Evolutionary conservation across 2,113 vertebrate genomes (phyloP), one percentile per base, ranked within the genome.

Genomic region (Myiozetetes cayanensis): DNA sequence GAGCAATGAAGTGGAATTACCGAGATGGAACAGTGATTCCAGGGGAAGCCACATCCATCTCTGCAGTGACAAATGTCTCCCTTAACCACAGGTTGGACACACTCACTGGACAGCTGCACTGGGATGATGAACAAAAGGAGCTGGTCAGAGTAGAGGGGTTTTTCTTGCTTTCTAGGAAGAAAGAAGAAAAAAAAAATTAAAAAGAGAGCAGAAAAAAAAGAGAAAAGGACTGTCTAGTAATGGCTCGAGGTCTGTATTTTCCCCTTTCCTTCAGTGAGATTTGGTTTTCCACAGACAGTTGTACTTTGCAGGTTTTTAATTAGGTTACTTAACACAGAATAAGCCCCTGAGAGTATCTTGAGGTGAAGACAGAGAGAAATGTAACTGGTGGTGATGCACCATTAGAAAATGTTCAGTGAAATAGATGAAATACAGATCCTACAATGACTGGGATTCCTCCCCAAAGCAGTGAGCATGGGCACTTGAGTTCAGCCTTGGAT

Each of bases 21-120:
- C 4, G 6, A 14, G 75, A 7, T 35, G 66, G 72, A 59, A 28
- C 44, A 39, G 82, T 0, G 0, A 23, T 88, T 41, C 24, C 53
- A 22, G 35, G 0, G 2, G 39, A 23, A 70, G 41, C 44, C 43
- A 6, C 68, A 28, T 39, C 86, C 35, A 2, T 6, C 44, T 22
- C 1, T 9, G 33, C 20, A 2, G 52, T 37, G 56, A 49, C 10
- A 65, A 27, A 65, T 20, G 39, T 41, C 25, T 61, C 37, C 61
- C 37, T 30, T 4, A 19, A 2, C 31, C 6, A 5, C 12, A 6
- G 80, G n/a, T 18, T 22, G 62, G 13, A 14, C 5, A 2, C 8
- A 1, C 21, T 21, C 15, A 0, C 39, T n/a, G 44, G 50, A 49
- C 59, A 67, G 61, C 67, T 30, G 4, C 4, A 0, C 65, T 43